Evolutionary conservation across 2,113 vertebrate genomes (phyloP).

Genomic region (Machaerirhynchus nigripectus): DNA sequence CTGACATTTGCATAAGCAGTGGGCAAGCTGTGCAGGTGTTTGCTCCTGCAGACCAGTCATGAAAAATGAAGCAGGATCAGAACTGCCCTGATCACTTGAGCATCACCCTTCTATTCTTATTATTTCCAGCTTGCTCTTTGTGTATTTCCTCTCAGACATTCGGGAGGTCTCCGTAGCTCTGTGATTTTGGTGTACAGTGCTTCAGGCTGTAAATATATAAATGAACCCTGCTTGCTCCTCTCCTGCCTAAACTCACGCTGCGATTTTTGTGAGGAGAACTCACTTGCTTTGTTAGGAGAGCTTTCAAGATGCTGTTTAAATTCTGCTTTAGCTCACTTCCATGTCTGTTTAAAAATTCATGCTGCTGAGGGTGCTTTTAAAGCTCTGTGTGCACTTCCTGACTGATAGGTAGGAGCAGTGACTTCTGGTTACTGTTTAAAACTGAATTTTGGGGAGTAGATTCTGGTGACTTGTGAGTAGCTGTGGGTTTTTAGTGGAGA

Average conservation of each 20-base stretch:
- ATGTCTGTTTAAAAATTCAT: not conserved
- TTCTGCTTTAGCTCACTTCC: not conserved
- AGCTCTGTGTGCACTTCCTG: not conserved
- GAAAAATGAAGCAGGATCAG: not conserved
- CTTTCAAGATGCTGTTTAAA: not conserved
- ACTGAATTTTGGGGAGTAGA: not conserved
- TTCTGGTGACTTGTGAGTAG: not conserved
- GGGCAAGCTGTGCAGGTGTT: not conserved
- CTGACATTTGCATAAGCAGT: not conserved
- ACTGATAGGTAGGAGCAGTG: not conserved
- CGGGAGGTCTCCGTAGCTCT: not conserved
- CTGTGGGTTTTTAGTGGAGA: too few species aligned
- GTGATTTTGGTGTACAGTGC: not conserved
- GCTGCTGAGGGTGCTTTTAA: not conserved
- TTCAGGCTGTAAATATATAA: not conserved
- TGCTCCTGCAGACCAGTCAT: not conserved
- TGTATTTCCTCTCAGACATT: not conserved
- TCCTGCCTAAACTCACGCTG: not conserved
- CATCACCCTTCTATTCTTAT: not conserved
- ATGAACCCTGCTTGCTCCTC: not conserved
- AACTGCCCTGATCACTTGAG: not conserved
- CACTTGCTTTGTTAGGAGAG: not conserved
- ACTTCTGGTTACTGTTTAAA: not conserved
- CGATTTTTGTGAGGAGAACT: not conserved
- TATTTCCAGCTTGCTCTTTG: not conserved